Conservation (phyloP, 2,888 invertebrate species). For the Notocelia uddmanniana region DNA sequence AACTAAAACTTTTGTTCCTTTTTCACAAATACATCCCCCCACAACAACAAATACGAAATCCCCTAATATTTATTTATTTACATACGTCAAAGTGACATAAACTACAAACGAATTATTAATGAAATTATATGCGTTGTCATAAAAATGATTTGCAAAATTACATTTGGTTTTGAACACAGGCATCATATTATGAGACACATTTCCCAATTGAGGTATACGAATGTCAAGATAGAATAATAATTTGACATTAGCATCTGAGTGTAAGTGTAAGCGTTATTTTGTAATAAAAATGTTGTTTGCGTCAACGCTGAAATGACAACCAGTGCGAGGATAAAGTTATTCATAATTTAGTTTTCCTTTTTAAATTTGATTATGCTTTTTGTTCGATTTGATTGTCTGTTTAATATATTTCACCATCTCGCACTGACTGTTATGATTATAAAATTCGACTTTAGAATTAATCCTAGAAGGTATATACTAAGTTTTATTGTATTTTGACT, state of each 20-base stretch:
- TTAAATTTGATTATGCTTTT: background rate
- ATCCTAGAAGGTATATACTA: background rate
- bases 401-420: background rate
- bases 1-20: too few relatives aligned
- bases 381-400: background rate
- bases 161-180: background rate
- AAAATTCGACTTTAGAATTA: background rate
- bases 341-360: background rate
- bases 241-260: background rate
- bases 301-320: background rate
- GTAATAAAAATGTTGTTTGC: background rate
- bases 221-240: background rate
- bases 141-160: too few relatives aligned
- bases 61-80: too few relatives aligned
- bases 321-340: background rate
- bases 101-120: too few relatives aligned
- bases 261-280: background rate
- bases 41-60: too few relatives aligned
- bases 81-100: too few relatives aligned
- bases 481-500: conserved; percentile 1
- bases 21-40: too few relatives aligned
- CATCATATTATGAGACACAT: too few relatives aligned
- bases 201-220: too few relatives aligned
- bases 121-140: too few relatives aligned
- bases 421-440: background rate